Evolutionary conservation across 2,888 invertebrate species (phyloP), one percentile per base, ranked within the genome.

Genomic region (Axea sp.): DNA sequence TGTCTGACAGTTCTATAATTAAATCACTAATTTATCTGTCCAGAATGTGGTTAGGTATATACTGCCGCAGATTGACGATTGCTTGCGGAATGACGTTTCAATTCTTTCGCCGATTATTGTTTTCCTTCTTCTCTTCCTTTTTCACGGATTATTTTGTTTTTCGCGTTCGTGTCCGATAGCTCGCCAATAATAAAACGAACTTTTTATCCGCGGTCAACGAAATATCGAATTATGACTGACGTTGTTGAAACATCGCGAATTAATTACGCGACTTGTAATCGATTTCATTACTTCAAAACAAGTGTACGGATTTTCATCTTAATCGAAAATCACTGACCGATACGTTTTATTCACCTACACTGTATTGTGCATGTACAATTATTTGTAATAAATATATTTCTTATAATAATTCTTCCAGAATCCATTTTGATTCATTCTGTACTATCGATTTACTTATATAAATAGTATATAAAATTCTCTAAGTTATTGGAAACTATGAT

Each of bases 11-110:
- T 86, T 86, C 85, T 83, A 84, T 86, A 85, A 86, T 86, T 86
- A 86, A 86, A 86, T 86, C 86, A 85, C 84, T 84, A 86, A 87
- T 87, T 86, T 86, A 86, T 86, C 83, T 81, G 84, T 80, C 84
- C 82, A 80, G 80, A 79, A 81, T 81, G 82, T 79, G 81, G 79
- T 75, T 77, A 79, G 79, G 75, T 80, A 76, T 76, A 77, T 68
- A 69, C 67, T 59, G 60, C 59, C 67, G 78, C 77, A 73, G 75
- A 77, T 79, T 80, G 81, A 82, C 81, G 83, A 81, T 82, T 78
- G 78, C 78, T 81, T 76, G 75, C 72, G 69, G 80, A 82, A 82
- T 82, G 82, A 83, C 83, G 83, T 82, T 85, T 84, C 81, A 83
- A 84, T 84, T 82, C 82, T 78, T 75, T 64, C 51, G 65, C 60